Evolutionary conservation across 2,113 vertebrate genomes (phyloP), one percentile per base, ranked within the genome.

Genomic region (Psittacus erithacus): DNA sequence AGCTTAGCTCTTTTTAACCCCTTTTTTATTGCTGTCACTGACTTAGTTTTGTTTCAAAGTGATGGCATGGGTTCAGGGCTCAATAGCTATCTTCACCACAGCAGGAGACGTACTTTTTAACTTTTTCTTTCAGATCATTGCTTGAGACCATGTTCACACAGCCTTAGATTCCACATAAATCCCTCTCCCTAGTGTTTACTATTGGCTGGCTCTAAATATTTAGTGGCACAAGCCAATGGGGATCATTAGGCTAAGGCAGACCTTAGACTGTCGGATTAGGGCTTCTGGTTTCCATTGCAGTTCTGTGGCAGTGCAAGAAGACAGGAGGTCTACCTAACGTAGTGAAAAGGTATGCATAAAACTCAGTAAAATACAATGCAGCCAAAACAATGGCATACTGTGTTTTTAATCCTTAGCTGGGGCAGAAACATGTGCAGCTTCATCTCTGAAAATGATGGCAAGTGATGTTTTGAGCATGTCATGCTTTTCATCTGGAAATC

Each of bases 1-100:
- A 91, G 65, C 84, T 93, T 84, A 94, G 52, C 38, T 79, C 49
- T 95, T 96, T 97, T 97, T 97, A 92, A 96, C 96, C 65, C 92
- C 83, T 97, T 96, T 97, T 94, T 93, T 88, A 95, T 96, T 97
- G 91, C 88, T 97, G 83, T 93, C 96, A 53, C 83, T 82, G 74
- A 24, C 92, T 97, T 97, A 95, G 86, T 95, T 97, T 60, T 96
- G 84, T 97, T 97, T 97, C 94, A 90, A 88, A 95, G 84, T 67
- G 64, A 93, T 97, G 97, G 93, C 95, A 74, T 74, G 47, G 24
- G 52, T 86, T 97, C 93, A 93, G 81, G 64, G 63, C 84, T 90
- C 92, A 47, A 3, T 38, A 86, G 55, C 81, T 96, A 88, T 92
- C 60, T 89, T 86, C 82, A 83, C 60, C 43, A 16, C 82, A 93